Base-by-base conservation (phyloP, 2,888 invertebrate genomes). In the Eulithis testata region DNA sequence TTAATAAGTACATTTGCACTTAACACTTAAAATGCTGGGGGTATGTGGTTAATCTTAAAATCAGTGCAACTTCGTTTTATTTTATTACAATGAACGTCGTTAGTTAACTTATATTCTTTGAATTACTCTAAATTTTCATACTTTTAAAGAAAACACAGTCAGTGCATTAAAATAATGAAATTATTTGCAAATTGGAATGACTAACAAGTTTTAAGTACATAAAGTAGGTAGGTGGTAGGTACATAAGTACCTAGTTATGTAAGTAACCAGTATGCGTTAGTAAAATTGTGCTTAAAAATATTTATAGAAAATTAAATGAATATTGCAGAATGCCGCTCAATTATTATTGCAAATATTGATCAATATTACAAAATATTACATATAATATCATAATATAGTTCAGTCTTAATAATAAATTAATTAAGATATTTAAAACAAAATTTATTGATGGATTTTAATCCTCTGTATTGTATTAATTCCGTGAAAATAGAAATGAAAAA, bases 381-480 rank as follows among this genome's bases (percentile, higher is more conserved):
- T 72, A 14, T 14, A 53, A 53, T 37, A 73, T 73, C 75, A 82
- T 82, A 81, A 82, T 81, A n/a, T 82, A 82, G 78, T 84, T 90
- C 90, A 90, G 90, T 90, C 89, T 90, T 89, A 89, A 88, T 73
- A 81, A 85, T 83, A 83, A 83, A 83, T 85, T 82, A 84, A 78
- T 78, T 76, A 73, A 75, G 75, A 75, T 77, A 73, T 54, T 44
- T 55, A 53, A 4, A 44, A 21, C 27, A 51, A 50, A 51, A 43
- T 21, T 40, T 2, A 31, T 58, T 49, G n/a, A 11, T 36, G 21
- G 8, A 49, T 49, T 8, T 49, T 21, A 49, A 1, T 49, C 21
- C 14, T 47, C 7, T 47, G 9, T 40, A 40, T 40, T 8, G 40
- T 40, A 8, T 11, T 40, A 40, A 11, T 40, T 40, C 8, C 0